Conservation (phyloP, 2,113 vertebrate genomes). For the Ctenomys sociabilis region DNA sequence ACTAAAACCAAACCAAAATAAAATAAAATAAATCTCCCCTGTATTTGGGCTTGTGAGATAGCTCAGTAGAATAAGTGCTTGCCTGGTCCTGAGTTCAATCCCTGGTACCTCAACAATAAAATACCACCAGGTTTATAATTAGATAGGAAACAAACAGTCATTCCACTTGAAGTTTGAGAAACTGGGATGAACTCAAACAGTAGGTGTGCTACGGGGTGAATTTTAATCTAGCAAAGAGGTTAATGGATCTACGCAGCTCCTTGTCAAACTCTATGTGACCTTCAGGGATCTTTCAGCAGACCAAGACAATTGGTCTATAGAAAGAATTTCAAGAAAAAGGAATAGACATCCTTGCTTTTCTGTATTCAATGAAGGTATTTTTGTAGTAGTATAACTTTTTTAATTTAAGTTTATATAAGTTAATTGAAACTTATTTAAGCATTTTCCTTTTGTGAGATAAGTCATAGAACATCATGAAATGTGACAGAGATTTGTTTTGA, state of each 20-base stretch:
- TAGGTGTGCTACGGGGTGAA: no score
- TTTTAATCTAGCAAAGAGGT: neutral
- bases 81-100: no score
- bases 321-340: neutral
- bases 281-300: neutral
- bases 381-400: neutral
- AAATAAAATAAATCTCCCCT: no score
- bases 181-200: neutral
- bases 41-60: no score
- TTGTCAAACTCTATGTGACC: neutral
- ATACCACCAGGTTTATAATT: neutral
- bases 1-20: no score
- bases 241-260: neutral
- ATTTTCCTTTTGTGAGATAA: neutral
- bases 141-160: neutral
- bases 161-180: neutral
- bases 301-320: neutral
- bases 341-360: neutral
- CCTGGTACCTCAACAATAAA: no score
- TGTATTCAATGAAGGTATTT: neutral
- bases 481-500: neutral
- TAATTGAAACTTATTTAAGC: neutral
- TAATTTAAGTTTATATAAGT: no score
- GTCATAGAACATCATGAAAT: neutral
- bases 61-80: no score